Evolutionary conservation across 2,888 invertebrate species (phyloP).

Genomic region (Lysandra bellargus): DNA sequence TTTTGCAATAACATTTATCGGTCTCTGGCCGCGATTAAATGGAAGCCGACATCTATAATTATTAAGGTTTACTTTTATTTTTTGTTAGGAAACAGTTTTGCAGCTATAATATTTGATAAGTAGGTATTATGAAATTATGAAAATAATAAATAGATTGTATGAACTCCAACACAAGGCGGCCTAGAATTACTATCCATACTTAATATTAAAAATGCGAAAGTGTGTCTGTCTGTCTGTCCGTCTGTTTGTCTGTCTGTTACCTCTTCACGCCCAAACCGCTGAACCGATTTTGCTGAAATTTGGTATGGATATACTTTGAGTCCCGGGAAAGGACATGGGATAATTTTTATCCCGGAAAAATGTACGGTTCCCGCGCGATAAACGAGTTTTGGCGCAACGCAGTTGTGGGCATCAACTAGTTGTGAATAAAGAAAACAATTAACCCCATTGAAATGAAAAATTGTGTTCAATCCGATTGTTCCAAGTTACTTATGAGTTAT

Average conservation of each 20-base stretch:
- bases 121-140: not conserved
- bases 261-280: too few species aligned
- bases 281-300: too few species aligned
- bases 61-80: conserved; percentile 16
- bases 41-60: not conserved
- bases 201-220: too few species aligned
- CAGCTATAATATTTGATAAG: not conserved
- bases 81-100: conserved; percentile 11
- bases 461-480: not conserved
- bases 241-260: too few species aligned
- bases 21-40: conserved; percentile 8
- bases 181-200: not conserved
- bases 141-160: not conserved
- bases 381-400: too few species aligned
- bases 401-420: too few species aligned
- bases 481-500: too few species aligned
- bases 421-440: not conserved
- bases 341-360: too few species aligned
- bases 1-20: conserved; percentile 21
- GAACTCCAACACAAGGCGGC: not conserved
- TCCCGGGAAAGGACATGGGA: too few species aligned
- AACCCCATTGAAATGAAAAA: not conserved
- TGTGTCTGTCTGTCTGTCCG: too few species aligned
- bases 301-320: too few species aligned
- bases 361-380: too few species aligned